phyloP scores from a whole-genome alignment of 2,888 invertebrate genomes.

The Molorchus minor region DNA sequence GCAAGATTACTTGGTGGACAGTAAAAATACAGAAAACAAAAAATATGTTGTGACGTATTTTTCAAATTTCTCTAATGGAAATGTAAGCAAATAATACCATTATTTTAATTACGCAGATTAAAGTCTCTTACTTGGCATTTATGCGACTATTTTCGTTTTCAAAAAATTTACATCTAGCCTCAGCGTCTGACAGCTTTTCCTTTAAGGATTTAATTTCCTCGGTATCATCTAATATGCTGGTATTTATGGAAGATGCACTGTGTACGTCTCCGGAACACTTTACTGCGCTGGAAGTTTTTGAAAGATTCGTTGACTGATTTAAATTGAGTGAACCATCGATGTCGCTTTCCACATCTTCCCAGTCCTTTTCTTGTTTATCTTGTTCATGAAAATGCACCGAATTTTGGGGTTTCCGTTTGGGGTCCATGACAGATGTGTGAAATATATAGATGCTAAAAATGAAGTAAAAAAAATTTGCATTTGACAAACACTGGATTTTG shows the following conservation, averaged over 20 bases:
- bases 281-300: conserved; percentile 33
- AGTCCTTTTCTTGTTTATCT: conserved; percentile 8
- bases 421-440: conserved; percentile 9
- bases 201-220: conserved; percentile 46
- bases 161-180: conserved; percentile 44
- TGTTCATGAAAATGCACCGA: conserved; percentile 1
- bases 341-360: conserved; percentile 16
- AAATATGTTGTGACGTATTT: no score
- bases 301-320: conserved; percentile 13
- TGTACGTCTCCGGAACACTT: conserved; percentile 34
- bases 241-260: conserved; percentile 43
- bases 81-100: no score
- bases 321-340: not conserved
- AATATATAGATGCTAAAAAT: conserved; percentile 4
- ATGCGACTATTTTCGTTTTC: conserved; percentile 48
- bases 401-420: conserved; percentile 1
- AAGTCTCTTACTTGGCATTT: conserved; percentile 41
- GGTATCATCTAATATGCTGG: conserved; percentile 44
- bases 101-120: no score
- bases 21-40: no score
- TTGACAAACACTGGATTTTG: no score
- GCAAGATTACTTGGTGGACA: no score
- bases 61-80: no score
- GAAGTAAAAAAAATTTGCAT: conserved; percentile 5
- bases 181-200: conserved; percentile 43